Evolutionary conservation across 2,888 invertebrate species (phyloP).

Genomic region (Polyommatus iphigenia): DNA sequence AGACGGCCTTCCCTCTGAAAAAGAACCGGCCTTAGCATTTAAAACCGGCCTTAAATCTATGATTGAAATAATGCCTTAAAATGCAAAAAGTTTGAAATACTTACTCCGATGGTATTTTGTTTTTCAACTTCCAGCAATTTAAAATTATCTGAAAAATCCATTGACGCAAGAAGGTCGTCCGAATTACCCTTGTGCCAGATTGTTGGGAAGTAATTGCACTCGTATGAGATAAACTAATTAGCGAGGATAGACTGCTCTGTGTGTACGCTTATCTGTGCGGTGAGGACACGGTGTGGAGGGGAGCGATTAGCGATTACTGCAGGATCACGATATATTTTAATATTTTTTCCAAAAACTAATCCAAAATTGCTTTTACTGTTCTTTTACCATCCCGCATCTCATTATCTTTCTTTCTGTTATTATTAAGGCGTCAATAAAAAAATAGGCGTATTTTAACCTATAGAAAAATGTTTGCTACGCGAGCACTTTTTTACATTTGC

Average conservation of each 20-base stretch:
- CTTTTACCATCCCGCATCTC: too few species aligned
- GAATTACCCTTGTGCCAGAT: slow-evolving; percentile 73
- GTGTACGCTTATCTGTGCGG: slow-evolving; percentile 66
- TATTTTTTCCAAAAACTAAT: too few species aligned
- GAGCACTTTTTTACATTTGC: too few species aligned
- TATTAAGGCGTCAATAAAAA: too few species aligned
- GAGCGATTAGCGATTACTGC: slow-evolving; percentile 39
- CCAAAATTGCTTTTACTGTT: too few species aligned
- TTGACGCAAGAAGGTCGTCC: slow-evolving; percentile 44
- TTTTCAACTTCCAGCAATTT: slow-evolving; percentile 1
- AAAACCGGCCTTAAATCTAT: neutral
- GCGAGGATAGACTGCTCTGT: slow-evolving; percentile 75
- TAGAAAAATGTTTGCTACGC: too few species aligned
- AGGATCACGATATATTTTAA: neutral
- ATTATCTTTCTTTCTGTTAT: too few species aligned
- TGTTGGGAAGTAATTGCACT: slow-evolving; percentile 71
- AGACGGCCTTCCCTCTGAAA: too few species aligned
- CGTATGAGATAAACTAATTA: slow-evolving; percentile 79
- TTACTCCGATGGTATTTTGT: neutral
- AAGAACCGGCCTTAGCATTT: too few species aligned
- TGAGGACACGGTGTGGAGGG: slow-evolving; percentile 39
- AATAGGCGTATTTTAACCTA: too few species aligned
- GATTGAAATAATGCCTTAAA: neutral
- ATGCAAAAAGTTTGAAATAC: neutral
- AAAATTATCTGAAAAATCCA: slow-evolving; percentile 28